Conservation (phyloP, 2,797 vertebrate species). For the Hippoglossus hippoglossus region DNA sequence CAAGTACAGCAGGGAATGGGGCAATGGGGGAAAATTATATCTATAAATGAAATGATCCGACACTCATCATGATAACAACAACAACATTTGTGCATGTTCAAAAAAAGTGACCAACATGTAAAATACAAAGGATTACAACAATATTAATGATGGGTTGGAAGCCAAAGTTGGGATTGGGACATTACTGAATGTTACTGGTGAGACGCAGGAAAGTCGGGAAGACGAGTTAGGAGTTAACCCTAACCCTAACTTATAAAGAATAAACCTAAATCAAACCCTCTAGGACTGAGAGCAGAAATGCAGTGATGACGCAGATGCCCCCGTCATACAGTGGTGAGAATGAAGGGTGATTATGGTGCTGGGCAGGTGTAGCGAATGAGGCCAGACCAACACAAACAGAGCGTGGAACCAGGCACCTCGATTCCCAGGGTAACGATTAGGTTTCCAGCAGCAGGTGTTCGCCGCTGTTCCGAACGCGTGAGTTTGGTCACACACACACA, state of each 20-base stretch:
- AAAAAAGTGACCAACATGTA: too few relatives aligned
- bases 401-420: background rate
- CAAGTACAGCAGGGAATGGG: too few relatives aligned
- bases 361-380: slow-evolving; percentile 30
- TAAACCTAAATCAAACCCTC: background rate
- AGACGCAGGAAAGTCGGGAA: too few relatives aligned
- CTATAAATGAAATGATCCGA: background rate
- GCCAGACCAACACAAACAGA: background rate
- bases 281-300: background rate
- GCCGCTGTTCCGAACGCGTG: background rate
- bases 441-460: slow-evolving; percentile 51
- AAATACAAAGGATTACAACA: too few relatives aligned
- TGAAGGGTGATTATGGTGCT: slow-evolving; percentile 13
- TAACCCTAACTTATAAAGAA: too few relatives aligned
- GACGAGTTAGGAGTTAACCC: background rate
- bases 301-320: background rate
- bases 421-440: background rate
- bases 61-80: too few relatives aligned
- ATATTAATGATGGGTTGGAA: too few relatives aligned
- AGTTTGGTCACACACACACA: background rate
- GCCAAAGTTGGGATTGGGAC: too few relatives aligned
- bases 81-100: too few relatives aligned
- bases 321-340: background rate
- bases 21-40: background rate
- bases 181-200: too few relatives aligned